A percentile compares a stretch with the other conserved stretches of the same genome.
Conservation (phyloP, 2,113 vertebrate genomes). For the Stictonetta naevosa region DNA sequence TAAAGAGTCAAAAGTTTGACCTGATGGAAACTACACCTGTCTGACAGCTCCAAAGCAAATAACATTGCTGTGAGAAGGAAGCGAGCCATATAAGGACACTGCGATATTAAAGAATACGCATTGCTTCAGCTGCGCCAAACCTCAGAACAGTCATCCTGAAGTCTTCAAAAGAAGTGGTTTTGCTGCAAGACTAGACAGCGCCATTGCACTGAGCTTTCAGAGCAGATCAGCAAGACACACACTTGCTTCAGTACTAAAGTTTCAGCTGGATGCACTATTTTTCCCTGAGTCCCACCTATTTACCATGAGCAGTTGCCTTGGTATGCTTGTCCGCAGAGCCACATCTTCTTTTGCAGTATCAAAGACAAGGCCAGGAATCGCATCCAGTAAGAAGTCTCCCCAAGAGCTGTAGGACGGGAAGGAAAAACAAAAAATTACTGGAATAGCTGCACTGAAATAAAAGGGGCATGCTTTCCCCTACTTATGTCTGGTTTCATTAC, state of each 20-base stretch:
- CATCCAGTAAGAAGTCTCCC: slow-evolving; percentile 88
- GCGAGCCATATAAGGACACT: not conserved
- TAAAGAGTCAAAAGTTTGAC: not conserved
- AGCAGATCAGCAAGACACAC: not conserved
- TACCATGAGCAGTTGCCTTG: slow-evolving; percentile 84
- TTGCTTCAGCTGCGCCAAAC: not conserved
- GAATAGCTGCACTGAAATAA: not conserved
- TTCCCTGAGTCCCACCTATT: not conserved
- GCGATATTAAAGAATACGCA: fast-evolving
- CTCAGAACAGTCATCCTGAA: not conserved
- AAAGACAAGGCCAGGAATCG: slow-evolving; percentile 84
- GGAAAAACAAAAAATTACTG: not conserved
- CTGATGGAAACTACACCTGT: not conserved
- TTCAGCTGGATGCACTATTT: not conserved
- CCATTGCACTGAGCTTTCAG: not conserved
- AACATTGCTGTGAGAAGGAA: not conserved
- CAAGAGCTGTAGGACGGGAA: slow-evolving; percentile 82
- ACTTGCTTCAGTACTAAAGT: not conserved
- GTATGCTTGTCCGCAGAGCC: slow-evolving; percentile 79
- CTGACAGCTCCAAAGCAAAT: not conserved
- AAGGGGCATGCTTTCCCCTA: not conserved
- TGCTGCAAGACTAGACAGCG: not conserved
- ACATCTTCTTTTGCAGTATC: slow-evolving; percentile 81
- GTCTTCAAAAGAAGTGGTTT: not conserved
- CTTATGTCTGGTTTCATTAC: not conserved